Evolutionary conservation across 2,888 invertebrate genomes (phyloP), one percentile per base, ranked within the genome.

Genomic region (Anagyrus pseudococci): DNA sequence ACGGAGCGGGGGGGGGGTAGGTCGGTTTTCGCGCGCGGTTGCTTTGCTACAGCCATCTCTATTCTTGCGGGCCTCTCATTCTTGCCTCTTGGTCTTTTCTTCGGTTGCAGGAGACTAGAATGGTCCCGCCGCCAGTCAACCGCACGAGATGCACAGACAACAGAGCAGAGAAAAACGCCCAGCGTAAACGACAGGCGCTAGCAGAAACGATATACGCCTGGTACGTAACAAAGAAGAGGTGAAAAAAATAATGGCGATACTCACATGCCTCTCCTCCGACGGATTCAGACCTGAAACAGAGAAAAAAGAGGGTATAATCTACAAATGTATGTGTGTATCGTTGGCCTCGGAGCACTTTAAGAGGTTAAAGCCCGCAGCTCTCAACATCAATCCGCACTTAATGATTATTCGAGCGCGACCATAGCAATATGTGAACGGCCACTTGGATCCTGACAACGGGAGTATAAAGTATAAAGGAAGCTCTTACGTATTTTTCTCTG

Each of bases 211-310:
- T 57, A 37, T 55, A 37, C 56, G 48, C 57, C 49, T 46, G 46
- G 44, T 58, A 57, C 50, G 25, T 26, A 55, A 20, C 26, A 19
- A 33, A 54, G 25, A 49, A 50, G 54, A 41, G 41, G 33, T 23
- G 47, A 49, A 56, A 26, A 10, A 50, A 46, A 20, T 8, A 26
- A 58, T 52, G 2, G 22, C 33, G 53, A 70, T 83, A 87, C 87
- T 87, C 80, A 87, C 87, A 84, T 87, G 87, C 83, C 87, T 83
- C 81, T 87, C 87, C 77, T 87, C 87, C 20, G 85, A 84, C 48
- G 86, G 85, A 79, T 86, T 87, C 76, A 87, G 82, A 79, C 87
- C 87, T 86, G 84, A 54, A 81, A 79, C 73, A 76, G 62, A 75
- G 67, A 67, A 66, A 58, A 49, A 65, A 62, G 62, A 67, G 37